Conservation (phyloP, 2,797 vertebrate genomes). For the Apogon hyalosoma region DNA sequence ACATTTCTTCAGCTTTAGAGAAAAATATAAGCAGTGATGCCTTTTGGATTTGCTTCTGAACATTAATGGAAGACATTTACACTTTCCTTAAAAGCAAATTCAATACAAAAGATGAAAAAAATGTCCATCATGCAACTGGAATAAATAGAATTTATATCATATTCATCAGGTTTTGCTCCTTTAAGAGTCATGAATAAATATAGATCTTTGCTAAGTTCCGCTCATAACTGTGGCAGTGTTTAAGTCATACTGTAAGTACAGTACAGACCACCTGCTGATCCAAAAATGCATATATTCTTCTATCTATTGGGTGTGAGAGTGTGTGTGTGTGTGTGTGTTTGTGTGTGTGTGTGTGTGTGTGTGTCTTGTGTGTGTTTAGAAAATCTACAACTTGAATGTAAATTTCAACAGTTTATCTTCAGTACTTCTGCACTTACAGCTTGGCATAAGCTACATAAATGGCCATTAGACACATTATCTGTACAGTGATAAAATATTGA, state of each 20-base stretch:
- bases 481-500: slow-evolving; percentile 18
- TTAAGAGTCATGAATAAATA: slow-evolving; percentile 4
- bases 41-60: slow-evolving; percentile 21
- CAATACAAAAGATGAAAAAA: slow-evolving; percentile 1
- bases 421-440: neutral
- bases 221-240: slow-evolving; percentile 41
- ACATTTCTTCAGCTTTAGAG: too few relatives aligned
- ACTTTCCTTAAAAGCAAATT: slow-evolving; percentile 8
- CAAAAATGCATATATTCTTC: neutral
- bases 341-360: too few relatives aligned
- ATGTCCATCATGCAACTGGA: slow-evolving; percentile 18
- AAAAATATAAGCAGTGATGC: slow-evolving; percentile 12
- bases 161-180: slow-evolving; percentile 3
- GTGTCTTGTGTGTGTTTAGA: too few relatives aligned
- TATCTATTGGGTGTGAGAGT: too few relatives aligned
- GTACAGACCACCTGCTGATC: neutral
- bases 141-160: neutral
- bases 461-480: slow-evolving; percentile 1
- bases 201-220: slow-evolving; percentile 1
- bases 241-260: slow-evolving; percentile 12
- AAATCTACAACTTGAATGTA: too few relatives aligned
- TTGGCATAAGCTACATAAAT: slow-evolving; percentile 34
- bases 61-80: slow-evolving; percentile 5
- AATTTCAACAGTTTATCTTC: slow-evolving; percentile 1
- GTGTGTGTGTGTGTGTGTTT: too few relatives aligned